phyloP scores from a whole-genome alignment of 1,140 invertebrate species.

The Dendrolimus punctatus region DNA sequence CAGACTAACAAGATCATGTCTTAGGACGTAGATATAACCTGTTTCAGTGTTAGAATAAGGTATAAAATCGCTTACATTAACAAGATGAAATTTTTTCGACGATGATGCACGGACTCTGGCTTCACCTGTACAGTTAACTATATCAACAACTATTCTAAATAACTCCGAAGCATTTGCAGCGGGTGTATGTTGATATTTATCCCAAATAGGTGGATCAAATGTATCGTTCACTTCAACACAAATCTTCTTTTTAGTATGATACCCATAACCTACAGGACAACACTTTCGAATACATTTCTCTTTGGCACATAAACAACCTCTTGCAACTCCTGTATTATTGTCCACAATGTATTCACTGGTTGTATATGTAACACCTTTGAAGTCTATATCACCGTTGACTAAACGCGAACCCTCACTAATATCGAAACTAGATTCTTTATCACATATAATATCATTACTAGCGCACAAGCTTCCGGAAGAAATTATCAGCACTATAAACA shows the following conservation, averaged over 20 bases:
- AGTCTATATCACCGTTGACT: conserved; percentile 19
- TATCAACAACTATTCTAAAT: conserved; percentile 25
- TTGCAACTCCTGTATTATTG: conserved; percentile 13
- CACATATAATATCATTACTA: background rate
- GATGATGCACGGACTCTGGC: background rate
- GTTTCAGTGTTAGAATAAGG: too few species aligned
- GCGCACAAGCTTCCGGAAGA: background rate
- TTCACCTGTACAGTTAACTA: conserved; percentile 19
- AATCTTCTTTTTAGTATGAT: conserved; percentile 6
- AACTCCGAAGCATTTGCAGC: conserved; percentile 16
- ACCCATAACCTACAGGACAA: conserved; percentile 26
- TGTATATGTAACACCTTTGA: conserved; percentile 19
- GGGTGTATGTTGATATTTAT: conserved; percentile 16
- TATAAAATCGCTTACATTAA: too few species aligned
- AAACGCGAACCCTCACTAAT: conserved; percentile 23
- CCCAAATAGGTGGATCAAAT: conserved; percentile 27
- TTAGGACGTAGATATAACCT: too few species aligned
- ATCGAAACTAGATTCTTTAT: conserved; percentile 16
- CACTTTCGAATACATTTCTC: conserved; percentile 31
- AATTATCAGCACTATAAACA: too few species aligned
- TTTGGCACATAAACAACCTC: conserved; percentile 30
- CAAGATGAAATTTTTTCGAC: too few species aligned
- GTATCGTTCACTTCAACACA: conserved; percentile 16
- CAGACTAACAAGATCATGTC: too few species aligned
- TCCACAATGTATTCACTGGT: conserved; percentile 26